Percentiles rank a stretch among this genome's conserved stretches.
Conservation (phyloP, 1,140 invertebrate species). For the Euschistus heros region DNA sequence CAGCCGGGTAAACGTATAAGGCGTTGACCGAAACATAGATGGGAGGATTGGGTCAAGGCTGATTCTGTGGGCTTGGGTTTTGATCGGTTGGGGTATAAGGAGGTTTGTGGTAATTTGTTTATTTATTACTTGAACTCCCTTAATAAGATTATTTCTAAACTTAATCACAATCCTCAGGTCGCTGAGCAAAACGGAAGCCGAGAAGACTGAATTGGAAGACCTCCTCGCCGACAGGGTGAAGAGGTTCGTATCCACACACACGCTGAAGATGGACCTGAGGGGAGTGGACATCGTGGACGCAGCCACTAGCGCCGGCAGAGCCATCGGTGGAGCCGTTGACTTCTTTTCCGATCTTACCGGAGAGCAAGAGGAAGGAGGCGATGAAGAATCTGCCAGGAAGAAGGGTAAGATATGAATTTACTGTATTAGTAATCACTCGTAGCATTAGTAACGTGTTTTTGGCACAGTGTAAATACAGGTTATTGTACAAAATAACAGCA, state of each 20-base stretch:
- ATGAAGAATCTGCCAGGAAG: slow-evolving; percentile 41
- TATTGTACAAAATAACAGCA: too few species aligned
- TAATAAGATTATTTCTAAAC: too few species aligned
- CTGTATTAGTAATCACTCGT: too few species aligned
- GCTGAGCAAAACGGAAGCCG: slow-evolving; percentile 36
- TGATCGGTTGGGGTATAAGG: too few species aligned
- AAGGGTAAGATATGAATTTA: slow-evolving; percentile 25
- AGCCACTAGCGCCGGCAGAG: slow-evolving; percentile 62
- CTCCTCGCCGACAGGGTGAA: slow-evolving; percentile 53
- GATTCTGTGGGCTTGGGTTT: too few species aligned
- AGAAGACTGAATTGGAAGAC: slow-evolving; percentile 45
- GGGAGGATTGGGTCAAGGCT: too few species aligned
- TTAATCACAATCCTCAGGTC: slow-evolving; percentile 30
- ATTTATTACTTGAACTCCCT: too few species aligned
- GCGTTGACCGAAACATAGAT: too few species aligned
- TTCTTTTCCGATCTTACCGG: slow-evolving; percentile 37
- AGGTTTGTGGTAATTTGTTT: too few species aligned
- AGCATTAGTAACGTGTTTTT: too few species aligned
- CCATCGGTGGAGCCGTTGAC: slow-evolving; percentile 58
- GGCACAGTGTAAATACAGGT: too few species aligned
- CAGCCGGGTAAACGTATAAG: too few species aligned
- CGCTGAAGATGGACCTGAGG: slow-evolving; percentile 71
- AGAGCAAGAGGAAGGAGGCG: slow-evolving; percentile 35
- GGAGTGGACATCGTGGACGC: slow-evolving; percentile 69
- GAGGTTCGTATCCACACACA: slow-evolving; percentile 63